Base-by-base conservation (phyloP, 2,113 vertebrate species). In the Tapirus terrestris region DNA sequence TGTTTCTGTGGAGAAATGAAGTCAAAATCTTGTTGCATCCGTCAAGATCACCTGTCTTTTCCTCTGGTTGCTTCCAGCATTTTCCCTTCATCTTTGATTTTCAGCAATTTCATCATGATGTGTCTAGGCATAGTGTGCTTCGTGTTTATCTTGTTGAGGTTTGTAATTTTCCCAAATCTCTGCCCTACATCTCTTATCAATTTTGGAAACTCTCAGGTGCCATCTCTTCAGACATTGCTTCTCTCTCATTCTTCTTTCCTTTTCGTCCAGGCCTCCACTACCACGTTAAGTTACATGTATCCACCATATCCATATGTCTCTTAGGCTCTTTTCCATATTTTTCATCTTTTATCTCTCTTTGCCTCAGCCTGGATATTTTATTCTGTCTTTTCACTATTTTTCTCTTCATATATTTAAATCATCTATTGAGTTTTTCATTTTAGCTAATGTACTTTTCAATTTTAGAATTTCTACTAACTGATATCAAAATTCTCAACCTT, bases 41-140 rank as follows among this genome's bases (percentile, higher is more conserved):
- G 48, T 89, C n/a, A 89, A 73, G 43, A 75, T 75, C 20, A 56
- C 33, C 8, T 43, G 39, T 45, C 67, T 68, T 82, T 95, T 80
- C 48, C 61, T 81, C 91, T 67, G 53, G 48, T 48, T 56, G 13
- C 33, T 84, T 75, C 29, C 20, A 63, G 48, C 12, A 60, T 53
- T 68, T 95, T 68, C 61, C 73, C 68, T 72, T 75, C 76, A 82
- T 60, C 92, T 89, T 88, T 77, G 81, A 33, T 76, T 92, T 89
- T 85, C 31, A 93, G 84, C 29, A 89, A 58, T 89, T 45, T 75
- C n/a, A 92, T 12, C 73, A 61, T 75, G 33, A 48, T 68, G 6
- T 29, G 25, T 17, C 29, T 33, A 77, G 3, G 63, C 17, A 43
- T 21, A 45, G 16, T 14, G 1, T 48, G 36, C 25, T 53, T 91